These are phyloP conservation scores for Napeogenes inachia DNA, from an alignment of 2,888 invertebrate species.

Conservation along the genomic window DNA sequence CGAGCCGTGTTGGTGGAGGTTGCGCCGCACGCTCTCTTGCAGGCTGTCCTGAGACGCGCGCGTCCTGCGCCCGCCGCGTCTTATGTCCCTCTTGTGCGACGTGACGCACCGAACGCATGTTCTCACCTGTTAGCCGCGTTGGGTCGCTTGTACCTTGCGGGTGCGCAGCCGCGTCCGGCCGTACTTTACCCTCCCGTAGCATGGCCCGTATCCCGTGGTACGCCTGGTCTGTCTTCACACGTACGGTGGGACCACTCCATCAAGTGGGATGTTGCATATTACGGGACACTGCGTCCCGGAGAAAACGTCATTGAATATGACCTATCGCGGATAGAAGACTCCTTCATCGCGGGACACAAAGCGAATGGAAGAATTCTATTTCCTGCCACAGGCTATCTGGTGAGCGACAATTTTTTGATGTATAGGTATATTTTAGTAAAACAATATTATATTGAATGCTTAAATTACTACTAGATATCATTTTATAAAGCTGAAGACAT, in stretches of 20 bases:
- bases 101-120: constrained; percentile 85
- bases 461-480: not conserved
- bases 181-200: constrained; percentile 85
- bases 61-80: constrained; percentile 84
- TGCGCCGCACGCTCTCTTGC: constrained; percentile 95
- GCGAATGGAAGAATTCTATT: constrained; percentile 96
- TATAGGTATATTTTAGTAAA: not conserved
- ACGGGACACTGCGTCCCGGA: constrained; percentile 82
- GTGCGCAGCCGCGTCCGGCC: constrained; percentile 84
- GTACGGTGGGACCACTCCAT: constrained; percentile 95
- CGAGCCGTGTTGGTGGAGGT: constrained; percentile 94
- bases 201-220: constrained; percentile 93
- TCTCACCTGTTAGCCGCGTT: constrained; percentile 86
- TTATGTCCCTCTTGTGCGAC: constrained; percentile 91
- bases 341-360: constrained; percentile 88
- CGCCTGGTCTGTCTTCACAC: constrained; percentile 91
- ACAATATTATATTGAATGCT: not conserved
- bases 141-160: constrained; percentile 86
- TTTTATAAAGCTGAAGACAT: too few species aligned
- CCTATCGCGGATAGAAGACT: constrained; percentile 83
- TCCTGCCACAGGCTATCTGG: constrained; percentile 96
- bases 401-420: constrained; percentile 41
- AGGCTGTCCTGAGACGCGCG: constrained; percentile 94
- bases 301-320: constrained; percentile 88
- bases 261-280: constrained; percentile 91